Percentiles rank a stretch among this genome's conserved stretches.
phyloP scores from a whole-genome alignment of 2,113 vertebrate species.

The Campylomormyrus numenius region DNA sequence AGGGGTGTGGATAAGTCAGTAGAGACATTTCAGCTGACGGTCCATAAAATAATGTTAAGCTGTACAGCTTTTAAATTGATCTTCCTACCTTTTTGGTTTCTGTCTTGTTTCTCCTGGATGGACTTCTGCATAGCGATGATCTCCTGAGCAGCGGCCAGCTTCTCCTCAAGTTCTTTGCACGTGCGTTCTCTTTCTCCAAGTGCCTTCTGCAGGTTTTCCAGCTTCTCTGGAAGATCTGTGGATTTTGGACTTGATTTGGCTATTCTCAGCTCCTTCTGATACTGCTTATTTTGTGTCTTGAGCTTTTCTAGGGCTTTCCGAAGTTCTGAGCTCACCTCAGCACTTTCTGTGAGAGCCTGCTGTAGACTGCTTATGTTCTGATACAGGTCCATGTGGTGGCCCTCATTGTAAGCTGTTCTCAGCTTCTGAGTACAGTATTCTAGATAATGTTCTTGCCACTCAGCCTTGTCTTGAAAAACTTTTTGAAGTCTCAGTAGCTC shows the following conservation, averaged over 20 bases:
- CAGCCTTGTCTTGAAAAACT: constrained; percentile 42
- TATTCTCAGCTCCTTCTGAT: constrained; percentile 19
- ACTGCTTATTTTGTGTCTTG: constrained; percentile 30
- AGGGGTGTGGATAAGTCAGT: background rate
- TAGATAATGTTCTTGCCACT: constrained; percentile 21
- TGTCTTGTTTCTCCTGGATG: constrained; percentile 31
- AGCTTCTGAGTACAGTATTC: background rate
- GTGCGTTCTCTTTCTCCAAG: constrained; percentile 57
- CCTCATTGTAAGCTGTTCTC: background rate
- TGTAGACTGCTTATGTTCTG: constrained; percentile 46
- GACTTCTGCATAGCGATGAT: constrained; percentile 35
- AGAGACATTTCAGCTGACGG: background rate
- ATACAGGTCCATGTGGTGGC: constrained; percentile 34
- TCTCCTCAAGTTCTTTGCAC: constrained; percentile 50
- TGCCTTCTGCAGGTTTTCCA: constrained; percentile 58
- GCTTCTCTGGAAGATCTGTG: constrained; percentile 38
- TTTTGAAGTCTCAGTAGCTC: constrained; percentile 52
- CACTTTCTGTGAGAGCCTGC: constrained; percentile 38
- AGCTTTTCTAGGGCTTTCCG: constrained; percentile 39
- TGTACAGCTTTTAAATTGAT: background rate
- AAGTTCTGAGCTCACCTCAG: background rate
- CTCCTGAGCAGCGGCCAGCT: constrained; percentile 48
- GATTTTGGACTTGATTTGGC: constrained; percentile 32
- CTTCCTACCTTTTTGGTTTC: constrained; percentile 46
- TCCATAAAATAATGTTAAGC: background rate